A percentile compares a stretch with the other conserved stretches of the same genome.
Evolutionary conservation across 2,113 vertebrate species (phyloP).

Genomic region (Chaenogobius annularis): DNA sequence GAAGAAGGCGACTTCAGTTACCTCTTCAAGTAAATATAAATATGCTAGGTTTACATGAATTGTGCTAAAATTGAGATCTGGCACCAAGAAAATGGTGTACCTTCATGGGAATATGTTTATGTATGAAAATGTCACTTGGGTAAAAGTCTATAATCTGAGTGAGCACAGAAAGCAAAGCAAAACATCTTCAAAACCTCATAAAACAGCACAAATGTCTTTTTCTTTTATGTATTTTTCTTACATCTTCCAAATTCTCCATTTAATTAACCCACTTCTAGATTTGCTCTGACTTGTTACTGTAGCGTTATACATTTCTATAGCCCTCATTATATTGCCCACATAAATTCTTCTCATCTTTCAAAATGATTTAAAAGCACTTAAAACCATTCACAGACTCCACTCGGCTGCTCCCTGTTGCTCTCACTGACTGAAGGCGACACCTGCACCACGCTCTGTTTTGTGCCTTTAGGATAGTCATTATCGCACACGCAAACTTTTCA

Average conservation of each 20-base stretch:
- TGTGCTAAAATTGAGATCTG: too few species aligned
- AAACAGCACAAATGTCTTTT: background rate
- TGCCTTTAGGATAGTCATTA: slow-evolving; percentile 54
- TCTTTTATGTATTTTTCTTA: background rate
- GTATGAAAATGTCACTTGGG: background rate
- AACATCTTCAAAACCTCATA: slow-evolving; percentile 14
- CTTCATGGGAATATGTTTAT: background rate
- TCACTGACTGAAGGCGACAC: slow-evolving; percentile 39
- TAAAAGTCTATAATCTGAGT: background rate
- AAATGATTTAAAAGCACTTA: slow-evolving; percentile 36
- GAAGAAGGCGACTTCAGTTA: too few species aligned
- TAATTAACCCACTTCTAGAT: background rate
- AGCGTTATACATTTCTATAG: background rate
- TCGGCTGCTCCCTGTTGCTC: slow-evolving; percentile 8
- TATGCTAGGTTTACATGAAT: too few species aligned
- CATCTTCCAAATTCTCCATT: background rate
- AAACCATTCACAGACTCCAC: slow-evolving; percentile 17
- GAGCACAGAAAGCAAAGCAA: background rate
- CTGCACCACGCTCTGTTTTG: slow-evolving; percentile 27
- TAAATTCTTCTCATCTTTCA: slow-evolving; percentile 16
- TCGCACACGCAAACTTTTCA: slow-evolving; percentile 56
- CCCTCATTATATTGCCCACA: background rate
- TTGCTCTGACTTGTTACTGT: background rate
- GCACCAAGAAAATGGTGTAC: too few species aligned
- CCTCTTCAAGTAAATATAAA: too few species aligned